phyloP scores from a whole-genome alignment of 2,113 vertebrate species.

The Callithrix jacchus region DNA sequence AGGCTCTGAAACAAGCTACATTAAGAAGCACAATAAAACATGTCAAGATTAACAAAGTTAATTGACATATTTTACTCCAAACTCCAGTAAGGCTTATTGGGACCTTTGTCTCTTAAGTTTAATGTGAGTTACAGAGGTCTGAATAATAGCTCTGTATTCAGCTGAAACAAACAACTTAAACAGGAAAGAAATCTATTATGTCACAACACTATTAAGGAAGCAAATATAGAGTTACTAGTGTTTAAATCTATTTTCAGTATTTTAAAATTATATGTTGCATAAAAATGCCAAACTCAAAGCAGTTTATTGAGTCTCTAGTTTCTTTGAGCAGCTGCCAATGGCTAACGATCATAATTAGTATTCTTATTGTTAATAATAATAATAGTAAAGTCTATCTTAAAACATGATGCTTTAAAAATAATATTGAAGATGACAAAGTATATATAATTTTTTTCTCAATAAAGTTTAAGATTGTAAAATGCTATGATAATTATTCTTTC shows the following conservation, averaged over 20 bases:
- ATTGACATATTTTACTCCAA: conserved; percentile 73
- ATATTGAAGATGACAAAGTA: conserved; percentile 72
- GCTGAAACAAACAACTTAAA: conserved; percentile 78
- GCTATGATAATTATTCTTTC: conserved; percentile 80
- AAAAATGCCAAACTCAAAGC: conserved; percentile 69
- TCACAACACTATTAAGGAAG: conserved; percentile 80
- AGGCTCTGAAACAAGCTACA: conserved; percentile 44
- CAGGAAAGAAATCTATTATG: conserved; percentile 71
- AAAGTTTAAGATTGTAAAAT: conserved; percentile 78
- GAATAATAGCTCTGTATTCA: conserved; percentile 81
- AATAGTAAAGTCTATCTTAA: conserved; percentile 77
- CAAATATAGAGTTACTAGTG: conserved; percentile 81
- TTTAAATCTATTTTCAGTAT: conserved; percentile 80
- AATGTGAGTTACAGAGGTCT: conserved; percentile 76
- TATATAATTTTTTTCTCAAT: conserved; percentile 78
- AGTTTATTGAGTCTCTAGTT: conserved; percentile 64
- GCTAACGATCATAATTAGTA: conserved; percentile 75
- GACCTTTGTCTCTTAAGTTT: conserved; percentile 66
- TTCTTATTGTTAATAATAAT: conserved; percentile 77
- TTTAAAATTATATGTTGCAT: conserved; percentile 80
- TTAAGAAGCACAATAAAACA: conserved; percentile 76
- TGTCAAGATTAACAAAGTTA: conserved; percentile 78
- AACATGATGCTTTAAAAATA: conserved; percentile 80
- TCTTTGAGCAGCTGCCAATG: conserved; percentile 71
- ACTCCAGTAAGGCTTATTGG: conserved; percentile 76